Percentiles rank a stretch among this genome's conserved stretches.
These are phyloP conservation scores for Scolopax bukidnonensis DNA, from an alignment of 2,797 vertebrate species.

Conservation along the genomic window DNA sequence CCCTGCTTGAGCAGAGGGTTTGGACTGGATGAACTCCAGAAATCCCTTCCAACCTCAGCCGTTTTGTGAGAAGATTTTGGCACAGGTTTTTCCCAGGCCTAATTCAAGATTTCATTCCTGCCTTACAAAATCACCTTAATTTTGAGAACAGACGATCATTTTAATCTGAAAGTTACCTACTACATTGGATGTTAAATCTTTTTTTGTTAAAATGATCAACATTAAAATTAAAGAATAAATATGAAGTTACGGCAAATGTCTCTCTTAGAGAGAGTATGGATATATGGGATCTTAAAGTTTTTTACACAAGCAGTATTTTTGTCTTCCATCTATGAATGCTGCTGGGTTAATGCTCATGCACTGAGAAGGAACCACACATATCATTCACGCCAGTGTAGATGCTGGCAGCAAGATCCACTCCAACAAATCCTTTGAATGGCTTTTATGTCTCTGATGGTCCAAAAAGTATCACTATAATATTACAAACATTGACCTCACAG, in stretches of 20 bases:
- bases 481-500: neutral
- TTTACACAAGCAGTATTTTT: neutral
- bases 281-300: neutral
- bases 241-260: neutral
- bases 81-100: rapidly evolving
- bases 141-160: neutral
- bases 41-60: neutral
- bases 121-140: neutral
- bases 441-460: neutral
- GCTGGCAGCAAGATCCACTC: neutral
- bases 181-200: neutral
- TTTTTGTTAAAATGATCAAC: neutral
- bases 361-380: neutral
- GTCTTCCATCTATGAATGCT: neutral
- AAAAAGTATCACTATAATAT: neutral
- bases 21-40: neutral
- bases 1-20: neutral
- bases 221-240: neutral
- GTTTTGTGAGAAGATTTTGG: neutral
- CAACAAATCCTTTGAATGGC: neutral
- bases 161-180: neutral
- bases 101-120: neutral
- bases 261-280: neutral
- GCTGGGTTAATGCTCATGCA: neutral
- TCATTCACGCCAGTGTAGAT: neutral